phyloP scores from a whole-genome alignment of 2,888 invertebrate species.

The Maniola hyperantus region DNA sequence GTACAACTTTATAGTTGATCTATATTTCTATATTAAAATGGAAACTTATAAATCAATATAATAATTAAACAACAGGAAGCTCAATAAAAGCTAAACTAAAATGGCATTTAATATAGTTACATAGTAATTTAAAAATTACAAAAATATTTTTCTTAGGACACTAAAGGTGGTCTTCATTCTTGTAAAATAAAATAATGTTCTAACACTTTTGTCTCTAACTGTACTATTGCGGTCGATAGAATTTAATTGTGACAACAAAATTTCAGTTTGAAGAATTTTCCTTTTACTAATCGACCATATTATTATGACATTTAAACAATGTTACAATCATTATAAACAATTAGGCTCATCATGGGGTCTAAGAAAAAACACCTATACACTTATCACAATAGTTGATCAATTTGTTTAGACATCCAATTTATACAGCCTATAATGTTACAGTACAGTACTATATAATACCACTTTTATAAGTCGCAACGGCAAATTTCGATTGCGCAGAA shows the following conservation, averaged over 20 bases:
- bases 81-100: conserved; percentile 68
- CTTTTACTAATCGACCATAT: conserved; percentile 20
- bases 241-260: not conserved
- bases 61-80: conserved; percentile 54
- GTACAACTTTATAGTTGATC: not conserved
- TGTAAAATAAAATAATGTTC: conserved; percentile 14
- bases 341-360: conserved; percentile 58
- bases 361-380: conserved; percentile 26
- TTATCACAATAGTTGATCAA: conserved; percentile 53
- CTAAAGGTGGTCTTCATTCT: conserved; percentile 24
- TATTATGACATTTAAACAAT: conserved; percentile 15
- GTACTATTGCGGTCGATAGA: conserved; percentile 25
- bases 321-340: conserved; percentile 42
- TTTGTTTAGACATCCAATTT: conserved; percentile 53
- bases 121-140: conserved; percentile 53
- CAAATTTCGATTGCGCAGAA: no score
- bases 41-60: conserved; percentile 10
- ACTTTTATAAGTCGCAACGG: no score
- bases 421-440: conserved; percentile 7
- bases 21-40: conserved; percentile 12
- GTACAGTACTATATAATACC: no score
- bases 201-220: conserved; percentile 20
- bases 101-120: conserved; percentile 67
- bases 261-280: not conserved
- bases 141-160: conserved; percentile 42